Conservation (phyloP, 2,888 invertebrate genomes). For the Eristalinus sepulchralis region DNA sequence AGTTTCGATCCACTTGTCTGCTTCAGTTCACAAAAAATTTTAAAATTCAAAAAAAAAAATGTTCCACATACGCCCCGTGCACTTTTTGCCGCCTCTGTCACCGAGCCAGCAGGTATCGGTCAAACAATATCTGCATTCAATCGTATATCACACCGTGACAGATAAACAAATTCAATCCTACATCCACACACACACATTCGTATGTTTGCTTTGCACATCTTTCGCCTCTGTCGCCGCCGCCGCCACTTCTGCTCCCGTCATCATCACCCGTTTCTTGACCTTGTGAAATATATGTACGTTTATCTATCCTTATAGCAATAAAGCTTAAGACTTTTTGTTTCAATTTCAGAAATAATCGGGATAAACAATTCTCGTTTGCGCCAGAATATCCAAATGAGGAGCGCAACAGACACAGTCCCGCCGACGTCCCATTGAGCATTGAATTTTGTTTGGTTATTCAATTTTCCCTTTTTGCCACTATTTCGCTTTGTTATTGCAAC, state of each 20-base stretch:
- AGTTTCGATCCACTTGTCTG: too few relatives aligned
- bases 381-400: neutral
- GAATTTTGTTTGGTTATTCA: constrained; percentile 24
- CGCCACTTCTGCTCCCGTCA: too few relatives aligned
- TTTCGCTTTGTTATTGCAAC: constrained; percentile 15
- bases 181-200: neutral
- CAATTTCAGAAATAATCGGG: neutral
- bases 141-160: constrained; percentile 44
- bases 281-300: neutral
- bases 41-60: neutral
- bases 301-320: neutral
- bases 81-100: constrained; percentile 3
- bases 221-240: too few relatives aligned
- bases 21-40: too few relatives aligned
- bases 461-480: neutral
- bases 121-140: constrained; percentile 36
- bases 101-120: constrained; percentile 14
- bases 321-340: neutral
- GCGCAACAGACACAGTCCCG: neutral
- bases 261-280: neutral
- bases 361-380: constrained; percentile 1
- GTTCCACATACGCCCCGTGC: constrained; percentile 18
- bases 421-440: constrained; percentile 3
- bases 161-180: constrained; percentile 18
- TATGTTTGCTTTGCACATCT: neutral